These are phyloP conservation scores for Nomada ruficornis DNA, from an alignment of 2,888 invertebrate genomes.

Conservation along the genomic window DNA sequence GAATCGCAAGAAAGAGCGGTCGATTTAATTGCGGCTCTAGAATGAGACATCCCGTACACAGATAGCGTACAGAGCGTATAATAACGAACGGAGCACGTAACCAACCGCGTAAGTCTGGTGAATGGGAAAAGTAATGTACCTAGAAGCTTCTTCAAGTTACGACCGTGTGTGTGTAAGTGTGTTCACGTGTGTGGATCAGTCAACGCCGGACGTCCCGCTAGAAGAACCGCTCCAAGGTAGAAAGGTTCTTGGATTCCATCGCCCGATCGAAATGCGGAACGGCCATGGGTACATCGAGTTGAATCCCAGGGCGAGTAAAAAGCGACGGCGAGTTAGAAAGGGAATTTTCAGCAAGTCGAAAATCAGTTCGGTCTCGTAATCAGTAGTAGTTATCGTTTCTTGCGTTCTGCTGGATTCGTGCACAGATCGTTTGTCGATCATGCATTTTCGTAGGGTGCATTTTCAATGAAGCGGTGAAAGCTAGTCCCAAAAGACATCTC, in stretches of 20 bases:
- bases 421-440: neutral
- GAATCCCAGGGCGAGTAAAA: slow-evolving; percentile 46
- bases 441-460: neutral
- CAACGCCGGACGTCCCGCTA: slow-evolving; percentile 52
- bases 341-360: slow-evolving; percentile 44
- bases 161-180: neutral
- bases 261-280: slow-evolving; percentile 57
- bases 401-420: too few relatives aligned
- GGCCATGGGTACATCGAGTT: slow-evolving; percentile 57
- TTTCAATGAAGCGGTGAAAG: too few relatives aligned
- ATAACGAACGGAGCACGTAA: slow-evolving; percentile 54
- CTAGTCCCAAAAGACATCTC: too few relatives aligned
- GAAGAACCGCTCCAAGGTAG: slow-evolving; percentile 55
- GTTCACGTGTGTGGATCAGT: slow-evolving; percentile 31
- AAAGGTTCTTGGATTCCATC: slow-evolving; percentile 55
- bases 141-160: slow-evolving; percentile 24
- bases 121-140: slow-evolving; percentile 44
- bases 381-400: neutral
- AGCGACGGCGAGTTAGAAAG: slow-evolving; percentile 47
- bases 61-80: slow-evolving; percentile 22
- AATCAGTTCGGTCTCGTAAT: neutral
- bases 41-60: slow-evolving; percentile 44
- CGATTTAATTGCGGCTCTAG: slow-evolving; percentile 47
- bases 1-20: slow-evolving; percentile 50
- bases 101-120: slow-evolving; percentile 55